A percentile compares a stretch with the other conserved stretches of the same genome.
Evolutionary conservation across 1,140 invertebrate genomes (phyloP).

Genomic region (Aphaenogaster rudis): DNA sequence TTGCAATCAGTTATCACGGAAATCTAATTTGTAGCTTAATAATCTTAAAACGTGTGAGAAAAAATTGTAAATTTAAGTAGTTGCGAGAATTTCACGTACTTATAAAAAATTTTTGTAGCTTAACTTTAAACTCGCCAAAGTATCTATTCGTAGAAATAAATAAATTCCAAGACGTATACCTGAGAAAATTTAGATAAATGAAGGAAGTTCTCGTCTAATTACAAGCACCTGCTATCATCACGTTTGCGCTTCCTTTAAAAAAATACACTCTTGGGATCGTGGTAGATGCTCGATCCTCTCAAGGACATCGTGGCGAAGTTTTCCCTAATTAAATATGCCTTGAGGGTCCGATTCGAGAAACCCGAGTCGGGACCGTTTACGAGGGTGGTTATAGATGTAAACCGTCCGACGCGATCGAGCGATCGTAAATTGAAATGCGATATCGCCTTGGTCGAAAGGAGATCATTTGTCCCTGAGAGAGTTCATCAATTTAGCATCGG

Average conservation of each 20-base stretch:
- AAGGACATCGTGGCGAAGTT: slow-evolving; percentile 45
- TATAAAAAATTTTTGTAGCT: not conserved
- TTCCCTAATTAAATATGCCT: slow-evolving; percentile 75
- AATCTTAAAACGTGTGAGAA: not conserved
- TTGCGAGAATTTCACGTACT: not conserved
- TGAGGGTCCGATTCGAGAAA: slow-evolving; percentile 65
- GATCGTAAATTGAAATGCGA: slow-evolving; percentile 61
- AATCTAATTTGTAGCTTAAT: slow-evolving; percentile 21
- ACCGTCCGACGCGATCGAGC: slow-evolving; percentile 60
- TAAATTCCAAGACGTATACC: not conserved
- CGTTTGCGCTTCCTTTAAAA: slow-evolving; percentile 7
- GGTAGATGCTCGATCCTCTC: slow-evolving; percentile 10
- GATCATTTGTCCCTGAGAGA: slow-evolving; percentile 53
- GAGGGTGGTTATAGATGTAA: slow-evolving; percentile 67
- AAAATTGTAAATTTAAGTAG: not conserved
- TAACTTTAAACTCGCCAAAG: not conserved
- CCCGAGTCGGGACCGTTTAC: slow-evolving; percentile 48
- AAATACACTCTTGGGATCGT: slow-evolving; percentile 27
- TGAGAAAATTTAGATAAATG: not conserved
- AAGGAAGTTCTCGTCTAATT: not conserved
- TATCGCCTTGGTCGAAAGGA: slow-evolving; percentile 67
- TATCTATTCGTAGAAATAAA: not conserved
- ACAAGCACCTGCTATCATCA: slow-evolving; percentile 6
- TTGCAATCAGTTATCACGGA: no score
- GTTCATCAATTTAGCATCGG: slow-evolving; percentile 30